Conservation (phyloP, 2,113 vertebrate genomes). For the Marmota monax region DNA sequence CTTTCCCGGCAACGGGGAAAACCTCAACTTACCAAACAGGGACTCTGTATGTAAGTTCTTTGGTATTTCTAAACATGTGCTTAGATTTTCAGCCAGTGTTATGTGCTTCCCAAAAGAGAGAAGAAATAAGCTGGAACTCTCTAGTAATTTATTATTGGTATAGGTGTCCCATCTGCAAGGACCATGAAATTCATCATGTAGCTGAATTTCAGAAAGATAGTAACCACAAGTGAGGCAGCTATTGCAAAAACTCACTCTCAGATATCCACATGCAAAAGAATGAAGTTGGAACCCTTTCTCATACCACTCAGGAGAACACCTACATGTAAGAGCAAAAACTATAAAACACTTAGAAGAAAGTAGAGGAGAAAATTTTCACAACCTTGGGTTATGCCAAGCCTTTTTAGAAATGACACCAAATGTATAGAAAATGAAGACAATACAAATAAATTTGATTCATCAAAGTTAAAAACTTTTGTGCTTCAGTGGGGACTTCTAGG, state of each 20-base stretch:
- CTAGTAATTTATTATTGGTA: neutral
- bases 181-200: neutral
- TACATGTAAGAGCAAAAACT: slow-evolving; percentile 45
- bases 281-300: neutral
- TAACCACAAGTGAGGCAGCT: neutral
- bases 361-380: neutral
- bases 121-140: neutral
- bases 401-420: neutral
- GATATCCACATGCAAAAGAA: neutral
- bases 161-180: neutral
- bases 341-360: slow-evolving; percentile 36
- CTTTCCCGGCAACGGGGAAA: neutral
- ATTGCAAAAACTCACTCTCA: neutral
- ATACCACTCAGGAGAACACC: neutral
- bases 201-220: neutral
- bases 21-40: neutral
- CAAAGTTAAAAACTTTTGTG: neutral
- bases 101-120: neutral
- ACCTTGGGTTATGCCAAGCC: neutral
- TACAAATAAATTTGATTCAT: neutral
- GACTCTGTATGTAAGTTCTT: neutral
- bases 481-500: neutral
- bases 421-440: neutral
- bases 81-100: neutral
- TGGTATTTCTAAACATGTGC: neutral